These are phyloP conservation scores for Limenitis camilla DNA, from an alignment of 2,888 invertebrate genomes.

Conservation along the genomic window DNA sequence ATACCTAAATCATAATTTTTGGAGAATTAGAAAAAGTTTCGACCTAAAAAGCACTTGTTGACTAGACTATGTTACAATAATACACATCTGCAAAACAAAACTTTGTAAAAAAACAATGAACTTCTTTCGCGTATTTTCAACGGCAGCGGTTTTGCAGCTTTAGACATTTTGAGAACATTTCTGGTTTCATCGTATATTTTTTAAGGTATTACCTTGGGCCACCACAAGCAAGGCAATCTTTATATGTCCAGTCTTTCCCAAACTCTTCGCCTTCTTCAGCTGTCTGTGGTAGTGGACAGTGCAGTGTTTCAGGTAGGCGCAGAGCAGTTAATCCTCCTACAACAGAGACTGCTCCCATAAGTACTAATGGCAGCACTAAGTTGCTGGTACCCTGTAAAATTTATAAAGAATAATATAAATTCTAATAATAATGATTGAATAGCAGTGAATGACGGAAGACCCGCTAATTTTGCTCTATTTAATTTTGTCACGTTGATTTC, in stretches of 20 bases:
- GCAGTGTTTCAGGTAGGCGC: slow-evolving; percentile 88
- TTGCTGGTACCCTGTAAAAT: slow-evolving; percentile 84
- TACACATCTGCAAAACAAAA: too few species aligned
- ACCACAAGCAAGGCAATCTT: slow-evolving; percentile 83
- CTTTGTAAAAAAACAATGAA: too few species aligned
- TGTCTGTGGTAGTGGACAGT: slow-evolving; percentile 87
- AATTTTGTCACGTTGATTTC: too few species aligned
- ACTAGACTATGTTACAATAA: too few species aligned
- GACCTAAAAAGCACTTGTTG: too few species aligned
- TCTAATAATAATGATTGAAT: not conserved
- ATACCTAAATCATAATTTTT: too few species aligned
- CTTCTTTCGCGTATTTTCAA: too few species aligned
- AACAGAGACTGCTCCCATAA: slow-evolving; percentile 88
- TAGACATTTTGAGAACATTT: not conserved
- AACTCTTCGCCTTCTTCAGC: slow-evolving; percentile 91
- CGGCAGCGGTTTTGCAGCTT: too few species aligned
- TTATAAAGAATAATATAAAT: not conserved
- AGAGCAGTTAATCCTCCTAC: slow-evolving; percentile 87
- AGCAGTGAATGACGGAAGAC: not conserved
- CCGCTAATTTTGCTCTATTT: too few species aligned
- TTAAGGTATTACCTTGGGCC: slow-evolving; percentile 75
- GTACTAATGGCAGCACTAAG: slow-evolving; percentile 85
- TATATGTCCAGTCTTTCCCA: slow-evolving; percentile 85
- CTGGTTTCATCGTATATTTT: not conserved
- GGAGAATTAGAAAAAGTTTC: too few species aligned